Base-by-base conservation (phyloP, 2,888 invertebrate species). In the Ichneumoninae sp. region DNA sequence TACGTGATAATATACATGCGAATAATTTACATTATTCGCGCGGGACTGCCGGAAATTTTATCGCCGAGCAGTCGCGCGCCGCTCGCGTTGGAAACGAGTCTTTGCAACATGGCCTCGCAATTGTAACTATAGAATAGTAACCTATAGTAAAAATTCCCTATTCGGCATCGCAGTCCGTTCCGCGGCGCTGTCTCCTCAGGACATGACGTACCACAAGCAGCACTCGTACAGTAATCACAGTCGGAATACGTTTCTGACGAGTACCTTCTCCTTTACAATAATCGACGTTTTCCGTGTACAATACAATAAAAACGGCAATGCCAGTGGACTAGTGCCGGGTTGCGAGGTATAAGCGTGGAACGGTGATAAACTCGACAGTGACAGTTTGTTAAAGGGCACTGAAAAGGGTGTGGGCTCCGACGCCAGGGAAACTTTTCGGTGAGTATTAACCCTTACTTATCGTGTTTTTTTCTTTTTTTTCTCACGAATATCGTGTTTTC, bases 401-500 rank as follows among this genome's bases (percentile, higher is more conserved):
- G 86, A 88, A 88, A 87, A 89, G 90, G 90, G 91, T 91, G 91
- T 90, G 90, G 90, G 89, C 89, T 74, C 82, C 54, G 88, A 91
- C 91, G 90, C 90, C 87, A 89, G 87, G 77, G 22, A 71, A 89
- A 89, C 88, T 88, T 86, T 88, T 91, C 85, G 89, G 91, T 91
- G 88, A 91, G 91, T 85, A 74, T 86, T 76, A 68, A 68, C 63
- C 22, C 33, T 30, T 16, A n/a, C 19, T n/a, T 22, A 13, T 79
- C 16, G 52, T 73, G 36, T 54, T 22, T 30, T 2, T 70, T 40
- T 40, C n/a, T 69, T 36, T 44, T 36, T 22, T 40, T 60, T 26
- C 66, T 44, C 33, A 54, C 54, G 13, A 19, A 65, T 65, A 36
- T 36, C 40, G 8, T 65, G n/a, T 19, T 65, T 65, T 33, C 65